phyloP scores from a whole-genome alignment of 2,888 invertebrate genomes.

The Eremobia ochroleuca region DNA sequence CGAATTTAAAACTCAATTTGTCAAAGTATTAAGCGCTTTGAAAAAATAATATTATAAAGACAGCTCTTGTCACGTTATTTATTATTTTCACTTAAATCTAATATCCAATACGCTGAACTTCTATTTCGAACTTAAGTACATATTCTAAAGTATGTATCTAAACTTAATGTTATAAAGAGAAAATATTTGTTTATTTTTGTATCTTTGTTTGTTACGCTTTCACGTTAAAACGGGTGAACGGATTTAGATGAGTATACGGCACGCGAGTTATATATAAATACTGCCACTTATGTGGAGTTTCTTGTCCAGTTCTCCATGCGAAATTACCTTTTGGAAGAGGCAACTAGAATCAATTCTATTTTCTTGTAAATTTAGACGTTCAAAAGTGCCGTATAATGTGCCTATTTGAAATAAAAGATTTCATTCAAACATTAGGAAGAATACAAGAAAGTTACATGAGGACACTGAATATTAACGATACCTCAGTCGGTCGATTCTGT shows the following conservation, averaged over 20 bases:
- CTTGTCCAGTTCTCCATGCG: not conserved
- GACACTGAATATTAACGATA: not conserved
- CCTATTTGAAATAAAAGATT: not conserved
- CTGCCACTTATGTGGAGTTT: not conserved
- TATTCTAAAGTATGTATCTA: not conserved
- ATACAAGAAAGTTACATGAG: not conserved
- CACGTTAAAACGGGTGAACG: not conserved
- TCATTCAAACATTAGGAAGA: not conserved
- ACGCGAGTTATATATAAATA: not conserved
- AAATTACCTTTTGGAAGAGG: not conserved
- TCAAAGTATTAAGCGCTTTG: not conserved
- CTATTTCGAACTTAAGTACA: not conserved
- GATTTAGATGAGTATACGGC: not conserved
- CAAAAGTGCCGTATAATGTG: not conserved
- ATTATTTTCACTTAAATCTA: not conserved
- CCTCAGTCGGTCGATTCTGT: too few relatives aligned
- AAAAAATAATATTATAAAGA: not conserved
- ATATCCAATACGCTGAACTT: not conserved
- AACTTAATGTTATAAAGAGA: not conserved
- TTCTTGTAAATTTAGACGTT: not conserved
- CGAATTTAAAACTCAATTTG: conserved; percentile 26
- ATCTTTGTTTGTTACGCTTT: not conserved
- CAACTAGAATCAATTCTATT: not conserved
- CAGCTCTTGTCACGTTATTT: not conserved
- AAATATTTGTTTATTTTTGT: not conserved